These are phyloP conservation scores for Harpagus bidentatus DNA, from an alignment of 2,113 vertebrate species.

Conservation along the genomic window DNA sequence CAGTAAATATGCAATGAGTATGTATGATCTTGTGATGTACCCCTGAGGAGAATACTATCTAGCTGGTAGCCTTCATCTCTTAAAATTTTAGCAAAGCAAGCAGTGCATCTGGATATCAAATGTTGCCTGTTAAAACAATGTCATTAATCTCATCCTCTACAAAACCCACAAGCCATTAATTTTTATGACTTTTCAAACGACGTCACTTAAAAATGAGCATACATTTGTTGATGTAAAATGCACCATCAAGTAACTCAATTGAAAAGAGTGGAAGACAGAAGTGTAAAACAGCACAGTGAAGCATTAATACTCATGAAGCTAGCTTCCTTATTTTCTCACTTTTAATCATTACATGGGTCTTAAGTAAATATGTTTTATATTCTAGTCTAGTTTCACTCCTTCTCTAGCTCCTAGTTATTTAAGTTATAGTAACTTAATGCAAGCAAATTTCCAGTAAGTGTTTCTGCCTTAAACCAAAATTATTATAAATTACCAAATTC, in stretches of 20 bases:
- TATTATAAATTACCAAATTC: conserved; percentile 9
- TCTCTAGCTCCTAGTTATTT: conserved; percentile 28
- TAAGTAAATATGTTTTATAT: conserved; percentile 17
- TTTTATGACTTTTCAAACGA: not conserved
- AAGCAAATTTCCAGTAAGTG: conserved; percentile 13
- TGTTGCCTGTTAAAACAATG: not conserved
- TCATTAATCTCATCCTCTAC: not conserved
- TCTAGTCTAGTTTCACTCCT: not conserved
- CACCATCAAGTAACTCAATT: not conserved
- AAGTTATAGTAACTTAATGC: conserved; percentile 23
- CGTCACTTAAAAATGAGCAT: not conserved
- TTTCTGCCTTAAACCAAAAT: conserved; percentile 11
- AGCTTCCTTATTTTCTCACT: conserved; percentile 10
- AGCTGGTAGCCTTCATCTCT: not conserved
- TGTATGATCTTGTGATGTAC: not conserved
- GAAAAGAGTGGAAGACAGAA: not conserved
- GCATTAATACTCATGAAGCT: not conserved
- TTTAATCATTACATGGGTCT: not conserved
- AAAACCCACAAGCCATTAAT: not conserved
- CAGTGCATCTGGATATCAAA: not conserved
- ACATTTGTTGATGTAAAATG: not conserved
- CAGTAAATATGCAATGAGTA: not conserved
- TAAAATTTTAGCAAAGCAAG: not conserved
- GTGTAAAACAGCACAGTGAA: not conserved
- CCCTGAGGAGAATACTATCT: not conserved